Conservation (phyloP, 1,140 invertebrate genomes). For the Zophobas atratus region DNA sequence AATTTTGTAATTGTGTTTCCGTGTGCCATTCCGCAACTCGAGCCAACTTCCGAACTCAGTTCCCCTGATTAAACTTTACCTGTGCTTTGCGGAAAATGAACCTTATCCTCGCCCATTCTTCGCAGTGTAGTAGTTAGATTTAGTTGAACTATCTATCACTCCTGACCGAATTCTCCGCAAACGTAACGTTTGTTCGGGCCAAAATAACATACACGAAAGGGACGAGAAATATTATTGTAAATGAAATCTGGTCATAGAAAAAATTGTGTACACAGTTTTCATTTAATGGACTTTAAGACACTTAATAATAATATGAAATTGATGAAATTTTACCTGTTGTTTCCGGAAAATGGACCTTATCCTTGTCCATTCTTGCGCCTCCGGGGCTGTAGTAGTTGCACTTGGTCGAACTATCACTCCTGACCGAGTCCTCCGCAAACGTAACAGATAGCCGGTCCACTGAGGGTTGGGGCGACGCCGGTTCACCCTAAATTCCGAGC, state of each 20-base stretch:
- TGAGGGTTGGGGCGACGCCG: conserved; percentile 76
- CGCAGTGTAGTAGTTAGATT: too few species aligned
- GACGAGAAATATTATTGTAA: too few species aligned
- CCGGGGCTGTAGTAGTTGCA: conserved; percentile 65
- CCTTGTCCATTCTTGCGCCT: conserved; percentile 4
- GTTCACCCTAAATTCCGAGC: conserved; percentile 68
- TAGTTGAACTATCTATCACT: too few species aligned
- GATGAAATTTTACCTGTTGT: conserved; percentile 51
- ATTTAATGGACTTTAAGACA: too few species aligned
- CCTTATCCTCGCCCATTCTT: conserved; percentile 57
- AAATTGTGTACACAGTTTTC: too few species aligned
- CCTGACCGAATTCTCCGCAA: too few species aligned
- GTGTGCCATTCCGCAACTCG: conserved; percentile 14
- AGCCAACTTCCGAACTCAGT: conserved; percentile 8
- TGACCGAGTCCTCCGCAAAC: conserved; percentile 71
- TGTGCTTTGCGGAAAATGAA: conserved; percentile 59
- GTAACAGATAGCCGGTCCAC: conserved; percentile 80
- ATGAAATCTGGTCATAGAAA: too few species aligned
- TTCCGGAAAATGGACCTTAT: conserved; percentile 61
- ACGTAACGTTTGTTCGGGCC: too few species aligned
- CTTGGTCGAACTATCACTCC: conserved; percentile 67
- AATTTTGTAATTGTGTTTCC: conserved; percentile 24
- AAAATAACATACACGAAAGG: too few species aligned
- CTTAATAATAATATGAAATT: neutral
- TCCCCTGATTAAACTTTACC: conserved; percentile 49